Evolutionary conservation across 2,888 invertebrate species (phyloP).

Genomic region (Netelia fuscicornis): DNA sequence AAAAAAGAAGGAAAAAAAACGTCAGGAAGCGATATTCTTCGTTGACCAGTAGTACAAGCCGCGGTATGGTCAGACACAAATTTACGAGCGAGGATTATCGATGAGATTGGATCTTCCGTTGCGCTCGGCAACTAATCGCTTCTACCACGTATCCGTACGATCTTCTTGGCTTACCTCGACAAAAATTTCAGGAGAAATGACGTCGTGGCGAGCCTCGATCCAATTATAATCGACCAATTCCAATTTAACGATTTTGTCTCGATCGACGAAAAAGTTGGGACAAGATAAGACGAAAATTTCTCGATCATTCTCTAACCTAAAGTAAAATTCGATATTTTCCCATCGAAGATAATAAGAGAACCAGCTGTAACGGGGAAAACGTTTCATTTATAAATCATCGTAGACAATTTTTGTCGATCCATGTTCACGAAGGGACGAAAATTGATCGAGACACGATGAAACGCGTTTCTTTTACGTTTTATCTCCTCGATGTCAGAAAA

Average conservation of each 20-base stretch:
- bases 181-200: constrained; percentile 3
- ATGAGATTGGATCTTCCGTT: constrained; percentile 44
- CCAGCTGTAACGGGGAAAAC: background rate
- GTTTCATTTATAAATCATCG: background rate
- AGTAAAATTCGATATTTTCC: background rate
- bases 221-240: background rate
- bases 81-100: constrained; percentile 62
- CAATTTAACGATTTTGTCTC: background rate
- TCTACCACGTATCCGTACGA: constrained; percentile 26
- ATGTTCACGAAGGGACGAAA: no score
- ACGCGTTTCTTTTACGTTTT: no score
- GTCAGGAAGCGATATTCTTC: constrained; percentile 26
- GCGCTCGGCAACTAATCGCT: constrained; percentile 36
- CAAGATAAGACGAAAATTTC: background rate
- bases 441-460: no score
- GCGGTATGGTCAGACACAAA: constrained; percentile 54
- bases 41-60: constrained; percentile 40
- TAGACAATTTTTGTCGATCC: background rate
- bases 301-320: background rate
- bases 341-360: background rate
- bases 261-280: background rate
- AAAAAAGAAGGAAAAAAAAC: constrained; percentile 15
- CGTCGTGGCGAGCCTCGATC: background rate
- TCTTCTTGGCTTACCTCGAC: background rate
- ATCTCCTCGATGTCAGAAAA: no score